phyloP scores from a whole-genome alignment of 2,888 invertebrate species.

The Ganaspis brasiliensis region DNA sequence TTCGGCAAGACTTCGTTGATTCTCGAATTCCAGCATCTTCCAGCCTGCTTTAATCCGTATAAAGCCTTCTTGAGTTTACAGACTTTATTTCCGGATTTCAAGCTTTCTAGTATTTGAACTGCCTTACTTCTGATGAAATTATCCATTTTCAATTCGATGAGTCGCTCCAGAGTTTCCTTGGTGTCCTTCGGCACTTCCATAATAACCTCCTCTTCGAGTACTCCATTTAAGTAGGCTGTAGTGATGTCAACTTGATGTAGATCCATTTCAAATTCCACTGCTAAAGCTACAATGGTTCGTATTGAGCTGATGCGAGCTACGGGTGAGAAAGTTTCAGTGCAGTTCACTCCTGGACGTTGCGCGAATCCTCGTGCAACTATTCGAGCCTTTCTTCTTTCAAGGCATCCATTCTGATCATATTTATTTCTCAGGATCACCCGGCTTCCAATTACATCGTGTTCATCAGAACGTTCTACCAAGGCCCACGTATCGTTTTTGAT shows the following conservation, averaged over 20 bases:
- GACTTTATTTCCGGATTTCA: constrained; percentile 31
- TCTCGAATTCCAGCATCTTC: constrained; percentile 50
- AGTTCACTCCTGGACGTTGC: constrained; percentile 61
- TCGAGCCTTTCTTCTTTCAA: constrained; percentile 60
- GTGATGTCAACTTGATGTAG: constrained; percentile 63
- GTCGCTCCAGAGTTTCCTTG: constrained; percentile 33
- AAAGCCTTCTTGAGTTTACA: constrained; percentile 30
- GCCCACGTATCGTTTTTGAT: constrained; percentile 63
- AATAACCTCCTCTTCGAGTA: constrained; percentile 56
- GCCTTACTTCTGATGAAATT: constrained; percentile 35
- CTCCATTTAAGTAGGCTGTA: constrained; percentile 64
- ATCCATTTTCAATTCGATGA: constrained; percentile 25
- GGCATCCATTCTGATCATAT: constrained; percentile 51
- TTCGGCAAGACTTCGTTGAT: constrained; percentile 57
- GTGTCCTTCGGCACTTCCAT: constrained; percentile 59
- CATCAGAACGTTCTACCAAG: constrained; percentile 55
- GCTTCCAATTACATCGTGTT: constrained; percentile 50
- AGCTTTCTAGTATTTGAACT: constrained; percentile 37
- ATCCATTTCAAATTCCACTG: constrained; percentile 56
- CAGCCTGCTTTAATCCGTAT: constrained; percentile 36
- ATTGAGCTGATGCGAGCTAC: constrained; percentile 60
- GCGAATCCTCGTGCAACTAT: constrained; percentile 59
- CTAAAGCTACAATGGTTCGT: constrained; percentile 59
- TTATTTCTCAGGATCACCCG: constrained; percentile 58
- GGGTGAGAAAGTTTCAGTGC: constrained; percentile 59